Evolutionary conservation across 2,113 vertebrate genomes (phyloP), one percentile per base, ranked within the genome.

Genomic region (Hydrolagus affinis): DNA sequence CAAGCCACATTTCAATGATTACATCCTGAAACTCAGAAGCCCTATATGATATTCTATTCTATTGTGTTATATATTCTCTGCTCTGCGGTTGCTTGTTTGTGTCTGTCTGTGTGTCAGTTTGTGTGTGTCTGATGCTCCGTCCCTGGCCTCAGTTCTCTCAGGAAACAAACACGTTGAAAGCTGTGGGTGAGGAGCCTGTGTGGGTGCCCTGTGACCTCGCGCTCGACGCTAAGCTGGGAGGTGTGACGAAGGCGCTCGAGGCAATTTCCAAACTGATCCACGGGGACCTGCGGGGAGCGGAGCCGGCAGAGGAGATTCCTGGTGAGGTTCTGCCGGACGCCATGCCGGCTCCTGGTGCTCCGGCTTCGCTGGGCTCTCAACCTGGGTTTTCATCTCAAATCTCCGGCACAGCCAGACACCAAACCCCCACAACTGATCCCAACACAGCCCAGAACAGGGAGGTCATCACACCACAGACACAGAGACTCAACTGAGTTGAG

Each of bases 1-100:
- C 15, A 11, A 7, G 2, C 86, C 28, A 87, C 15, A 19, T 83
- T 4, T 85, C 74, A 80, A 56, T 14, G 21, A 25, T 73, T 1
- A 87, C 83, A 85, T 85, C 62, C 86, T 91, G 88, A 88, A 85
- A 89, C 89, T 85, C 44, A 44, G 44, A 44, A 44, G 44, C 44
- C 44, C 44, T 44, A 44, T 6, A 6, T 44, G 44, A 44, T 44
- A 6, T 44, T 44, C 2, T 44, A 44, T 6, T 44, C 2, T 44
- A 44, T 44, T 6, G 6, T 44, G 44, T 44, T 44, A 44, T 44
- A 6, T 44, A 6, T 44, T 44, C 44, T 44, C 44, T 44, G 44
- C 44, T 44, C 2, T 44, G 44, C 6, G 44, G n/a, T n/a, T n/a
- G n/a, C n/a, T n/a, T n/a, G n/a, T n/a, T n/a, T n/a, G n/a, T n/a